Conservation (phyloP, 92 coral and sea anemone species). For the Montipora capitata region DNA sequence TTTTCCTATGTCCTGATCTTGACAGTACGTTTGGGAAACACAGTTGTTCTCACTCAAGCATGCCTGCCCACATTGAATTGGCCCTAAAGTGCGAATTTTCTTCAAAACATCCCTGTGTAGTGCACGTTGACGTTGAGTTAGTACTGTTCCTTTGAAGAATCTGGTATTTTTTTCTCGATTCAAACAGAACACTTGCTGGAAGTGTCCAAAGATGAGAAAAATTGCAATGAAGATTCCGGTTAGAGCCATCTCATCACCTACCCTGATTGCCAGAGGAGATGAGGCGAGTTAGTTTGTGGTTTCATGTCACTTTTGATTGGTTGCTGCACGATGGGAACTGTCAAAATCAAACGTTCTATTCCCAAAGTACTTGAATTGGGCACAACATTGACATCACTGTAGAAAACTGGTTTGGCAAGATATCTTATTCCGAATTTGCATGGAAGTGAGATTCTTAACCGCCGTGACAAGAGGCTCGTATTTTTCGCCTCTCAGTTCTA, state of each 20-base stretch:
- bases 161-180: not conserved
- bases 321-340: too few species aligned
- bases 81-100: not conserved
- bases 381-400: too few species aligned
- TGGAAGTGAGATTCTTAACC: too few species aligned
- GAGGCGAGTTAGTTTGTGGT: too few species aligned
- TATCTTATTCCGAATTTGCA: too few species aligned
- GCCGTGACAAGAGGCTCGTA: too few species aligned
- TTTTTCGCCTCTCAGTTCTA: too few species aligned
- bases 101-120: constrained; percentile 11
- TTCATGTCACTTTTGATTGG: too few species aligned
- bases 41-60: constrained; percentile 59
- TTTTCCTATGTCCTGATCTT: not conserved
- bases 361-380: too few species aligned
- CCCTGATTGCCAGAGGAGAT: too few species aligned
- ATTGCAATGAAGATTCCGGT: not conserved
- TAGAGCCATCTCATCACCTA: not conserved
- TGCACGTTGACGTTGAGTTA: constrained; percentile 14
- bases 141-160: constrained; percentile 25
- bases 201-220: not conserved
- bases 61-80: constrained; percentile 39
- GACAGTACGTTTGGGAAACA: constrained; percentile 62
- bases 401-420: too few species aligned
- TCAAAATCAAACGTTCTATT: too few species aligned
- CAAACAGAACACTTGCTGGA: not conserved